Evolutionary conservation across 2,113 vertebrate species (phyloP).

Genomic region (Amblyopsis rosae): DNA sequence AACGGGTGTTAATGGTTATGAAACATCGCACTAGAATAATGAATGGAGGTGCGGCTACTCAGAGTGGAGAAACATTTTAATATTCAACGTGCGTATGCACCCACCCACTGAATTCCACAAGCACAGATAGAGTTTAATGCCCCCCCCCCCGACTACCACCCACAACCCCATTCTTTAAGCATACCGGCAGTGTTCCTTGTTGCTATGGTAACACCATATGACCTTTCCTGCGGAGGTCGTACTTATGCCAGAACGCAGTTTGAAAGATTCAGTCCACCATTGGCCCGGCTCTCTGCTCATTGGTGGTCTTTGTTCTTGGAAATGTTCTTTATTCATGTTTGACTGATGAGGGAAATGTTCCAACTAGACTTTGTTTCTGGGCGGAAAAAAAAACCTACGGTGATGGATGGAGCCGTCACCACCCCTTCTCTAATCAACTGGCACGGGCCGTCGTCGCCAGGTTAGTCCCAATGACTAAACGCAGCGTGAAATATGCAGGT

Average conservation of each 20-base stretch:
- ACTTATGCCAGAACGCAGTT: slow-evolving; percentile 54
- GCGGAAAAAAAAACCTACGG: slow-evolving; percentile 46
- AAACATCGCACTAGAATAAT: slow-evolving; percentile 62
- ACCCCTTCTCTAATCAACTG: slow-evolving; percentile 62
- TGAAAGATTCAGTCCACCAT: slow-evolving; percentile 40
- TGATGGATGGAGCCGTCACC: slow-evolving; percentile 61
- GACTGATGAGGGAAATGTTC: slow-evolving; percentile 59
- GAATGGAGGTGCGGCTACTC: slow-evolving; percentile 46
- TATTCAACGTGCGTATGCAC: slow-evolving; percentile 56
- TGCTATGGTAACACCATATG: slow-evolving; percentile 60
- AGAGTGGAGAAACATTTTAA: slow-evolving; percentile 53
- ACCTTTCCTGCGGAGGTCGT: slow-evolving; percentile 65
- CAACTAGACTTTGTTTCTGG: slow-evolving; percentile 41
- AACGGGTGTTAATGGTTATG: slow-evolving; percentile 73
- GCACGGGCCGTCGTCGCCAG: slow-evolving; percentile 48
- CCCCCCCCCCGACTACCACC: not conserved
- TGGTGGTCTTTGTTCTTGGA: slow-evolving; percentile 51
- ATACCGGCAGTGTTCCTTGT: slow-evolving; percentile 61
- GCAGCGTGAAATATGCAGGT: slow-evolving; percentile 27
- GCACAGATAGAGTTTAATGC: slow-evolving; percentile 28
- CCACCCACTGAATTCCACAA: slow-evolving; percentile 52
- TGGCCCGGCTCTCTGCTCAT: slow-evolving; percentile 31
- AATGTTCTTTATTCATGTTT: slow-evolving; percentile 32
- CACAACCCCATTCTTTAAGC: slow-evolving; percentile 50
- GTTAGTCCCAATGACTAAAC: slow-evolving; percentile 39